A percentile compares a stretch with the other conserved stretches of the same genome.
Conservation (phyloP, 2,113 vertebrate species). For the Corythornis cristatus region DNA sequence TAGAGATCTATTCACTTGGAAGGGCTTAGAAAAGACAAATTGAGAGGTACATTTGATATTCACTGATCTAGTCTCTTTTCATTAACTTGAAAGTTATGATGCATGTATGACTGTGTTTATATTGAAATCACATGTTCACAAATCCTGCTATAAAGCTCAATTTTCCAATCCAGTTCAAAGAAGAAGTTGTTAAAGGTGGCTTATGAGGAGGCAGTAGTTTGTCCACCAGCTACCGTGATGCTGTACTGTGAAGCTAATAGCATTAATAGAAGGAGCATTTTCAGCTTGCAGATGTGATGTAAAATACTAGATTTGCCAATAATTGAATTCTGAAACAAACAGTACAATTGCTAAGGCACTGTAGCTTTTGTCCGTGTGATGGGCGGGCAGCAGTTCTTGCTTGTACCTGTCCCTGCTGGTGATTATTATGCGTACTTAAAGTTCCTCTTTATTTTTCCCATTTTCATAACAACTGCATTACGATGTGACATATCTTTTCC, state of each 20-base stretch:
- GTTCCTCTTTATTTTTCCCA: slow-evolving; percentile 75
- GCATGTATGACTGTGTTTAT: not conserved
- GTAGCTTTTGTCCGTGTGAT: slow-evolving; percentile 42
- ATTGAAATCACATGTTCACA: slow-evolving; percentile 13
- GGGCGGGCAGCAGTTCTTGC: slow-evolving; percentile 64
- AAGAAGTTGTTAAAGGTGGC: slow-evolving; percentile 63
- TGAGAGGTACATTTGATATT: slow-evolving; percentile 38
- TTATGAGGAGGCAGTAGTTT: slow-evolving; percentile 68
- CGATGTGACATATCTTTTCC: slow-evolving; percentile 80
- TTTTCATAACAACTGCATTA: slow-evolving; percentile 79
- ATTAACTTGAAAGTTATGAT: slow-evolving; percentile 12
- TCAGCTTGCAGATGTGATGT: slow-evolving; percentile 71
- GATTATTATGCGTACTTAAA: slow-evolving; percentile 60
- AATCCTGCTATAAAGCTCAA: slow-evolving; percentile 13
- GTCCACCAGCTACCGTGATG: slow-evolving; percentile 55
- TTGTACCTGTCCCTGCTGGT: slow-evolving; percentile 75
- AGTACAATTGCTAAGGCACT: slow-evolving; percentile 67
- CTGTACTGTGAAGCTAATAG: slow-evolving; percentile 65
- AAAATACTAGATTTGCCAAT: slow-evolving; percentile 74
- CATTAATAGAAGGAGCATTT: slow-evolving; percentile 72
- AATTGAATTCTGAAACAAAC: slow-evolving; percentile 75
- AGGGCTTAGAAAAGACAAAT: not conserved
- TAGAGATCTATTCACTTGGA: not conserved
- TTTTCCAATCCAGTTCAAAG: slow-evolving; percentile 32
- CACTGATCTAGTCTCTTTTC: not conserved